These are phyloP conservation scores for Cecidostiba fungosa DNA, from an alignment of 2,888 invertebrate genomes.

Conservation along the genomic window DNA sequence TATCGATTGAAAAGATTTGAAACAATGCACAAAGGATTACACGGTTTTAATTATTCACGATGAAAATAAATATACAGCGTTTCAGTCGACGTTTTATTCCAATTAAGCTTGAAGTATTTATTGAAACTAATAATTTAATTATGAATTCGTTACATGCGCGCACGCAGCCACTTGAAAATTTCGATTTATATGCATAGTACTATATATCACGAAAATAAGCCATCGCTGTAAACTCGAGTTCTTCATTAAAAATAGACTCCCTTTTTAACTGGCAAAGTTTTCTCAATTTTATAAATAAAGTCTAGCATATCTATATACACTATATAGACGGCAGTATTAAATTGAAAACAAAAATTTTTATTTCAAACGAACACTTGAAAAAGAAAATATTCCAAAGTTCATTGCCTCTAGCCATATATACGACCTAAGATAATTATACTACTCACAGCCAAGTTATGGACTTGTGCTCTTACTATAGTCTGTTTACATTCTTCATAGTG, in stretches of 20 bases:
- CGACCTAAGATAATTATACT: neutral
- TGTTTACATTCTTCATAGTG: neutral
- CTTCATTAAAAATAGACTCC: too few relatives aligned
- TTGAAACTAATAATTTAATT: neutral
- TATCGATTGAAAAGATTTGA: neutral
- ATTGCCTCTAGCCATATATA: neutral
- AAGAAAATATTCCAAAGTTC: neutral
- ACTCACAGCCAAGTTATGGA: neutral
- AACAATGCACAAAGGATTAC: neutral
- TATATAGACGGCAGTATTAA: too few relatives aligned
- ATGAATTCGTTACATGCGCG: neutral
- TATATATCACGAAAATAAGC: neutral
- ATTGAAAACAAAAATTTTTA: neutral
- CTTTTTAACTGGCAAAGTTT: too few relatives aligned
- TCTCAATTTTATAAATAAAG: too few relatives aligned
- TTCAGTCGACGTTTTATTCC: neutral
- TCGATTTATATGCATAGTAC: neutral
- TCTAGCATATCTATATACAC: too few relatives aligned
- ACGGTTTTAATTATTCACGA: neutral
- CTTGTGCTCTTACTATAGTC: neutral
- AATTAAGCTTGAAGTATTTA: constrained; percentile 4
- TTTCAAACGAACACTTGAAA: neutral
- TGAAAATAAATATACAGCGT: neutral
- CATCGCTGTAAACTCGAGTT: too few relatives aligned
- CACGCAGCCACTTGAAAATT: neutral